Evolutionary conservation across 2,888 invertebrate species (phyloP), one percentile per base, ranked within the genome.

Genomic region (Pterostichus niger): DNA sequence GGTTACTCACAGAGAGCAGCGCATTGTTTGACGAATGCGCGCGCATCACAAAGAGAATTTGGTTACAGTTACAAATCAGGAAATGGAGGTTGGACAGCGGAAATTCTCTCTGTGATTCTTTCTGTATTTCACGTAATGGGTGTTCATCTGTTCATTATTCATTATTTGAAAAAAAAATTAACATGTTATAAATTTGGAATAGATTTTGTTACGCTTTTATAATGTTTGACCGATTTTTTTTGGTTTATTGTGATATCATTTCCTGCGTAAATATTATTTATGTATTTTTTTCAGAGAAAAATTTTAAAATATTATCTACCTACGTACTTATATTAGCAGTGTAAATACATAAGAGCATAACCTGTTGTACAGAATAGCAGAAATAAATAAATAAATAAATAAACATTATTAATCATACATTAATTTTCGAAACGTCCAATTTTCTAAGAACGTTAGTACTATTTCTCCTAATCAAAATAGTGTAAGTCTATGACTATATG

Each of bases 51-150:
- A 61, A 61, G 64, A 13, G 64, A 64, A 64, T 64, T 64, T 40
- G 64, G 64, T 64, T 64, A 64, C 64, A 64, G 64, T 64, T 64
- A 64, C 64, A 64, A 64, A 64, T 35, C 64, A 64, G 64, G 64
- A 64, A 64, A 64, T 64, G 64, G 40, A 64, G 33, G 64, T 10
- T 64, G 64, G 40, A 64, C 40, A 64, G 33, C 64, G 64, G 64
- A 64, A 15, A 64, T 64, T 59, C 24, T 54, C 13, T 13, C 10
- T 64, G 64, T 64, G 40, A 13, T 64, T 35, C 3, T 52, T 64
- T 64, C 7, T 64, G 33, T 64, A 40, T 64, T 64, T 35, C 31
- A 13, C 61, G 13, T 40, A 40, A 9, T 35, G 64, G 40, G 35
- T 64, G 33, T 40, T 64, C 35, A 35, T 11, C 35, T 64, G 33